Conservation (phyloP, 2,888 invertebrate species). For the Ennomos erosarius region DNA sequence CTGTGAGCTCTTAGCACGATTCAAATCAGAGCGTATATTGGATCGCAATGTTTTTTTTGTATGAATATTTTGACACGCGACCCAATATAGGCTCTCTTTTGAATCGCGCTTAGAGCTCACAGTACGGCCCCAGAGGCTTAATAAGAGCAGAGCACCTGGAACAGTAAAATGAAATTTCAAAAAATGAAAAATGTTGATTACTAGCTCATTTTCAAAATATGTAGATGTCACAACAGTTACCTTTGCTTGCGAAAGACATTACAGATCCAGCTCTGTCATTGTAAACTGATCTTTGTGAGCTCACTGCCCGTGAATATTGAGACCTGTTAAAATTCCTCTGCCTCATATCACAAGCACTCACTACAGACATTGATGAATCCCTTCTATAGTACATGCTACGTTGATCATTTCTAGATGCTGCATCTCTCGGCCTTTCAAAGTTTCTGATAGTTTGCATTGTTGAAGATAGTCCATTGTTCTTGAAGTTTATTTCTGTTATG, state of each 20-base stretch:
- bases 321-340: constrained; percentile 50
- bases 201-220: background rate
- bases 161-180: too few relatives aligned
- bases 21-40: too few relatives aligned
- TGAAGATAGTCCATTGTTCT: constrained; percentile 54
- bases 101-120: too few relatives aligned
- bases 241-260: constrained; percentile 65
- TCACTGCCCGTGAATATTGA: constrained; percentile 47
- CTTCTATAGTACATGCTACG: constrained; percentile 56
- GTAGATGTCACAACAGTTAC: constrained; percentile 49
- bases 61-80: too few relatives aligned
- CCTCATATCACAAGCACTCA: constrained; percentile 54
- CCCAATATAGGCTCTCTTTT: too few relatives aligned
- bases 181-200: too few relatives aligned
- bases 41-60: too few relatives aligned
- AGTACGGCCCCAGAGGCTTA: too few relatives aligned
- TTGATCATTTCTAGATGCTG: constrained; percentile 53
- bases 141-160: too few relatives aligned
- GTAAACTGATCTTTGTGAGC: constrained; percentile 55
- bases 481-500: constrained; percentile 52
- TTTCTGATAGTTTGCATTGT: constrained; percentile 57
- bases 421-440: constrained; percentile 49
- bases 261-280: constrained; percentile 67
- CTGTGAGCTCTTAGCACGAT: too few relatives aligned
- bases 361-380: constrained; percentile 61